phyloP scores from a whole-genome alignment of 2,888 invertebrate genomes.

The Temnothorax unifasciatus region DNA sequence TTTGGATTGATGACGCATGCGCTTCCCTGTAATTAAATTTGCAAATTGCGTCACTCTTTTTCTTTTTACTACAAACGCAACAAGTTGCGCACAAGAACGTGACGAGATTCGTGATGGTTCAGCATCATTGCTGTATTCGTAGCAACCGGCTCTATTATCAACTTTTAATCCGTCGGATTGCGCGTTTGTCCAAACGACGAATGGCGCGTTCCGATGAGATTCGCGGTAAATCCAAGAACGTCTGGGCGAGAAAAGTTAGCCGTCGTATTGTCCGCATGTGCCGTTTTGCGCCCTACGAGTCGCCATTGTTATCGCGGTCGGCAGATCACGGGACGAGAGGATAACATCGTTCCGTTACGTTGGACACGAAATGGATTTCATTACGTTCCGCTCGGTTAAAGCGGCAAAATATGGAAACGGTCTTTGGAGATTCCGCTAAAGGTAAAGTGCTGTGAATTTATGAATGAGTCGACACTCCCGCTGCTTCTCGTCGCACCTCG shows the following conservation, averaged over 20 bases:
- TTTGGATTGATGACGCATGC: background rate
- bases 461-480: slow-evolving; percentile 50
- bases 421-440: slow-evolving; percentile 40
- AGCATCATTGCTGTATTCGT: background rate
- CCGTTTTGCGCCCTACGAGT: slow-evolving; percentile 2
- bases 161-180: slow-evolving; percentile 1
- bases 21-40: background rate
- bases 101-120: slow-evolving; percentile 3
- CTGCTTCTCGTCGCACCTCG: background rate
- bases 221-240: background rate
- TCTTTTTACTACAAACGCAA: slow-evolving; percentile 3
- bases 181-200: background rate
- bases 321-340: slow-evolving; percentile 43
- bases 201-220: background rate
- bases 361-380: slow-evolving; percentile 55
- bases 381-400: slow-evolving; percentile 65
- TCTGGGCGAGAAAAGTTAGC: background rate
- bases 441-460: slow-evolving; percentile 60
- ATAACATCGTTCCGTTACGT: slow-evolving; percentile 35
- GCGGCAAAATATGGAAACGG: slow-evolving; percentile 59
- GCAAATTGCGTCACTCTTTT: background rate
- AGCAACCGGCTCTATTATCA: background rate
- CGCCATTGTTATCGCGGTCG: slow-evolving; percentile 19
- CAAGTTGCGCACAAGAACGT: slow-evolving; percentile 31
- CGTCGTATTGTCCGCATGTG: background rate